Percentiles rank a stretch among this genome's conserved stretches.
These are phyloP conservation scores for Melanaphis sacchari DNA, from an alignment of 1,140 invertebrate genomes.

Conservation along the genomic window DNA sequence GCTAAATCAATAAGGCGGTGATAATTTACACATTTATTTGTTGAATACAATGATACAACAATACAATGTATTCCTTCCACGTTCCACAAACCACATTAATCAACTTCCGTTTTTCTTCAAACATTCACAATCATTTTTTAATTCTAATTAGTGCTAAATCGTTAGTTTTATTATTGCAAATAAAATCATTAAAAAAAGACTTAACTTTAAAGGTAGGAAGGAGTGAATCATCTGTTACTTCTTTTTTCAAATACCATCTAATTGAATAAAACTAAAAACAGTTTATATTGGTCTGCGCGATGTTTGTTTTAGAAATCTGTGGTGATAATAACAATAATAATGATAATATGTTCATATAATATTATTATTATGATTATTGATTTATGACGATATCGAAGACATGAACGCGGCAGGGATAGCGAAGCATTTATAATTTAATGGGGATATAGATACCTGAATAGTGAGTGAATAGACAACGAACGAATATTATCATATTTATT, in stretches of 20 bases:
- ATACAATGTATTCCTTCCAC: background rate
- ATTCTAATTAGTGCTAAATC: background rate
- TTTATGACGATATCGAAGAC: background rate
- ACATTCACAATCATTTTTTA: background rate
- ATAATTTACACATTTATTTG: background rate
- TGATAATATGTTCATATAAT: background rate
- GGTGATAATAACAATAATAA: background rate
- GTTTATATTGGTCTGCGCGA: background rate
- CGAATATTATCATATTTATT: background rate
- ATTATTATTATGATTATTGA: background rate
- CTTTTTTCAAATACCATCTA: background rate
- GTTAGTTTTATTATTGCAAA: background rate
- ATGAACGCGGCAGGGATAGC: background rate
- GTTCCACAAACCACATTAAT: background rate
- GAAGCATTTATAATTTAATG: background rate
- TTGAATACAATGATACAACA: no score
- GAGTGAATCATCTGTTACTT: no score
- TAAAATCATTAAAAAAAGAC: background rate
- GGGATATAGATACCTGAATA: background rate
- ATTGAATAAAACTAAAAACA: background rate
- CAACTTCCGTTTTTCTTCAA: background rate
- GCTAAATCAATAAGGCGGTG: background rate
- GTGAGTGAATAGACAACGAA: background rate
- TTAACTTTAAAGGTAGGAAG: no score
- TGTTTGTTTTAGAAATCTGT: background rate